Base-by-base conservation (phyloP, 1,140 invertebrate genomes). In the Heliconius hermathena region DNA sequence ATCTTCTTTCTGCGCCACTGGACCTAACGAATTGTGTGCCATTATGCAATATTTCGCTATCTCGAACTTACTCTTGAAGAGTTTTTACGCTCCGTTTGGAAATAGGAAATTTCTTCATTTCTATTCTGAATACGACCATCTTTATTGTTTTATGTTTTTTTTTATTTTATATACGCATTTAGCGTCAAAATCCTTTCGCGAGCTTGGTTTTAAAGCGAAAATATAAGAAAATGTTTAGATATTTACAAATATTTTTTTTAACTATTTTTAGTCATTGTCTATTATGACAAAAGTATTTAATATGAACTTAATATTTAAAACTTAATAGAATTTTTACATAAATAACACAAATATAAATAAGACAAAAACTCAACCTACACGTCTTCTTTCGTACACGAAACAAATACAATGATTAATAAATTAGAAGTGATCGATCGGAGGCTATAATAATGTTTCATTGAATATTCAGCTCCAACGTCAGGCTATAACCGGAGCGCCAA, bases 1-100 rank as follows among this genome's bases (percentile, higher is more conserved):
- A 87, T 87, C 87, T 86, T 84, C 79, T 85, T 86, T 87, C 81
- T 72, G 77, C 80, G 52, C 77, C 77, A 74, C 80, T 71, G 82
- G 74, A 81, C 82, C 78, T 83, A 83, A 83, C 82, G 80, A 81
- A 83, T 83, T 81, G 82, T 83, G 76, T 83, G 80, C 82, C 71
- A 81, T 81, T 81, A 81, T 83, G 82, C 80, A 83, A 81, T 83
- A 81, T 83, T 81, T 78, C 71, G 77, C 77, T 83, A 75, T 82
- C 54, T 76, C 46, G 74, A 79, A 73, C 81, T 73, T 82, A 73
- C 74, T 77, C 76, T 73, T 82, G 49, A 76, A 49, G 78, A 79
- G 71, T 73, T 83, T 83, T 81, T 83, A 76, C 76, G 76, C 71
- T 78, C 74, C 73, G 36, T 71, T 81, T 81, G 49, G 70, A 81